These are phyloP conservation scores for Pandemis cinnamomeana DNA, from an alignment of 2,888 invertebrate genomes.

Conservation along the genomic window DNA sequence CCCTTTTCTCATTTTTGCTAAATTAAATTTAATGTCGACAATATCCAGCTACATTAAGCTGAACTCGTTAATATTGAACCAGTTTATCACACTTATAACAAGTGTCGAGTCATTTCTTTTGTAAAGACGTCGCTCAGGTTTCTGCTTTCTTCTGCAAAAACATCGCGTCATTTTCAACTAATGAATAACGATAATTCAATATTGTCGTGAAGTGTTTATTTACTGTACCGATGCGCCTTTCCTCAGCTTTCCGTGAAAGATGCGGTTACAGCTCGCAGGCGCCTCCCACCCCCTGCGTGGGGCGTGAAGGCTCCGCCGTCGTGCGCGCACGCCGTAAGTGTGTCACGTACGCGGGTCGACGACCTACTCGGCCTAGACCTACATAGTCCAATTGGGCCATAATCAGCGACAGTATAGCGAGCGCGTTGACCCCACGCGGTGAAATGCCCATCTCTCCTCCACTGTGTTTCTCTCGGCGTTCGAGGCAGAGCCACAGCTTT, in stretches of 20 bases:
- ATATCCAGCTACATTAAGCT: too few relatives aligned
- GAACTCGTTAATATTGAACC: too few relatives aligned
- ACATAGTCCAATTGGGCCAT: conserved; percentile 83
- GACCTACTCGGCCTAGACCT: conserved; percentile 84
- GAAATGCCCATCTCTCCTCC: conserved; percentile 82
- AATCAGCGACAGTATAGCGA: conserved; percentile 83
- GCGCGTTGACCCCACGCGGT: conserved; percentile 82
- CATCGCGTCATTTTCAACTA: conserved; percentile 3
- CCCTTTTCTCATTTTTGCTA: too few relatives aligned
- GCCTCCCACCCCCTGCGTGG: conserved; percentile 68
- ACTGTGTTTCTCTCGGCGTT: conserved; percentile 81
- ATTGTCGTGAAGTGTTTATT: conserved; percentile 46
- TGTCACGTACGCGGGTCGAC: conserved; percentile 82
- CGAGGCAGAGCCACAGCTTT: conserved; percentile 67
- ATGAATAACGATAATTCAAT: conserved; percentile 15
- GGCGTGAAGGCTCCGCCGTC: conserved; percentile 79
- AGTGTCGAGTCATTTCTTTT: not conserved
- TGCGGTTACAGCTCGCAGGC: conserved; percentile 43
- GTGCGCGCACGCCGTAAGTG: conserved; percentile 78
- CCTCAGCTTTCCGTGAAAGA: conserved; percentile 74
- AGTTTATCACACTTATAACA: too few relatives aligned
- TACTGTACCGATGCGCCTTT: conserved; percentile 56
- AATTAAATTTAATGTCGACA: too few relatives aligned
- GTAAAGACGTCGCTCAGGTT: not conserved
- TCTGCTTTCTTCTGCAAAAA: not conserved